Evolutionary conservation across 1,140 invertebrate species (phyloP).

Genomic region (Drosophila melanica): DNA sequence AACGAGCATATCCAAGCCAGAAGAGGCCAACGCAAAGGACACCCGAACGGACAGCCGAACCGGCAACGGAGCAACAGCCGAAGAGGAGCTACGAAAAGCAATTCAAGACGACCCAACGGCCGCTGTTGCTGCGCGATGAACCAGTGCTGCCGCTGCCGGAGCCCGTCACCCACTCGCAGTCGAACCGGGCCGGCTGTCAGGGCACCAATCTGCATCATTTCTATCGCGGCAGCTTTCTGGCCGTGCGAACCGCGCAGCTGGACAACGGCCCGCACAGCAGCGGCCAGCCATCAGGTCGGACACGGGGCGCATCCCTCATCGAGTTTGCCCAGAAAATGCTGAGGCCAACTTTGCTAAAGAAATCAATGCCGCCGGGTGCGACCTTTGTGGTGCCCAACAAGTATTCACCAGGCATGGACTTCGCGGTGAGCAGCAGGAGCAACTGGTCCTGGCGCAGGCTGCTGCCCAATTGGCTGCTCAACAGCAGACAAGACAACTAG

Average conservation of each 20-base stretch:
- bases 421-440: too few relatives aligned
- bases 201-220: slow-evolving; percentile 18
- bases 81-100: background rate
- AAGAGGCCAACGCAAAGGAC: too few relatives aligned
- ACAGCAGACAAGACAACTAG: background rate
- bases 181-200: background rate
- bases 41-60: too few relatives aligned
- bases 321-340: background rate
- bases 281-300: fast-evolving
- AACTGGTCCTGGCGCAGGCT: slow-evolving; percentile 33
- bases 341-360: background rate
- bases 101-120: background rate
- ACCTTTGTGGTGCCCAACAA: slow-evolving; percentile 10
- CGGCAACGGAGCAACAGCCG: background rate
- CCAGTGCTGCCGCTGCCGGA: background rate
- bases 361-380: background rate
- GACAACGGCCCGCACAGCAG: background rate
- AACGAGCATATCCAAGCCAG: too few relatives aligned
- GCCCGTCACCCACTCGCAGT: background rate
- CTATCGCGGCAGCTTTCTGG: slow-evolving; percentile 55
- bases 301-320: background rate
- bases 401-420: background rate
- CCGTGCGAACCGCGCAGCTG: background rate
- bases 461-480: slow-evolving; percentile 5
- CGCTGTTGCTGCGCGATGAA: background rate